These are phyloP conservation scores for Anoplolepis gracilipes DNA, from an alignment of 1,140 invertebrate genomes.

Conservation along the genomic window DNA sequence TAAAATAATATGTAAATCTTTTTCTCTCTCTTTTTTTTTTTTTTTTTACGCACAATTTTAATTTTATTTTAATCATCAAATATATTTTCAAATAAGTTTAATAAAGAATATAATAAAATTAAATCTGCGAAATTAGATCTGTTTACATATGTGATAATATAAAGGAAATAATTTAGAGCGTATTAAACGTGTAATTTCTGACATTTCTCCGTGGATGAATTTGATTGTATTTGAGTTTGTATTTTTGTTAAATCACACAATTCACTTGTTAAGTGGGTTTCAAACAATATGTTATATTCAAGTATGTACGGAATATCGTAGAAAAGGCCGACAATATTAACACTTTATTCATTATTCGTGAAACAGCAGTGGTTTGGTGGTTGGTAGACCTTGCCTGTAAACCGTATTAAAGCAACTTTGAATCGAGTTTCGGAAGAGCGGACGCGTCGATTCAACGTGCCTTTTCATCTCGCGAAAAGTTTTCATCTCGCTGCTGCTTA, in stretches of 20 bases:
- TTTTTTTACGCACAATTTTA: not conserved
- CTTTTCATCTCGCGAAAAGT: constrained; percentile 58
- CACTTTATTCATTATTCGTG: constrained; percentile 36
- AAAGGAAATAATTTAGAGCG: not conserved
- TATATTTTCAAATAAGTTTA: no score
- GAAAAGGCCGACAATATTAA: constrained; percentile 15
- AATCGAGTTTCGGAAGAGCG: constrained; percentile 47
- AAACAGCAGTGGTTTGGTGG: constrained; percentile 6
- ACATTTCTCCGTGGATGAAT: constrained; percentile 20
- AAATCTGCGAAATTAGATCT: not conserved
- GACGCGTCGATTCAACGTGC: constrained; percentile 47
- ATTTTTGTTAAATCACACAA: constrained; percentile 9
- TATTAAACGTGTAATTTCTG: constrained; percentile 31
- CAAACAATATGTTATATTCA: not conserved
- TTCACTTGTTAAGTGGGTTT: constrained; percentile 11
- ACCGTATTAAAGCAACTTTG: constrained; percentile 46
- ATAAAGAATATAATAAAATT: not conserved
- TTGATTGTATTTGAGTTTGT: not conserved
- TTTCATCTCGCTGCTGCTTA: constrained; percentile 34
- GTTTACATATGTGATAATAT: not conserved
- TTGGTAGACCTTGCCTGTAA: constrained; percentile 28
- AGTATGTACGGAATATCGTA: not conserved
- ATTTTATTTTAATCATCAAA: constrained; percentile 12
- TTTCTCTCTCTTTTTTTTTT: no score
- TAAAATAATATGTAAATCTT: no score